A percentile compares a stretch with the other conserved stretches of the same genome.
phyloP scores from a whole-genome alignment of 2,797 vertebrate species.

The Dermochelys coriacea region DNA sequence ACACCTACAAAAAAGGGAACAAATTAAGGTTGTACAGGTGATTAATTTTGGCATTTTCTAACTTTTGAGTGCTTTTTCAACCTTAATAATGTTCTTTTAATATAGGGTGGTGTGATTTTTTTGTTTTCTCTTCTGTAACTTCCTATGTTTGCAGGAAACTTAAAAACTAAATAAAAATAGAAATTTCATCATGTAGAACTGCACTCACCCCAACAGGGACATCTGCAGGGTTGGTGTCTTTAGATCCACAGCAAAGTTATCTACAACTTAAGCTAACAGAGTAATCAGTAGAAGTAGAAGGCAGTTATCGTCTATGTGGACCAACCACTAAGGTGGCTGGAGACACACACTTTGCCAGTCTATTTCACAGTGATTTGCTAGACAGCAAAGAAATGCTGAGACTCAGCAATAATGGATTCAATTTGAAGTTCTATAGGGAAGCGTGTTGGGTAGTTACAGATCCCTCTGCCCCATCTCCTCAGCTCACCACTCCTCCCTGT shows the following conservation, averaged over 20 bases:
- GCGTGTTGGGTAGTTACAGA: background rate
- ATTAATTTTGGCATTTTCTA: background rate
- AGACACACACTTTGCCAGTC: background rate
- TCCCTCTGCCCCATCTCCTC: accelerated
- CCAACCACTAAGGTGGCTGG: background rate
- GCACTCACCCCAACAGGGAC: no score
- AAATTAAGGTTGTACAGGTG: background rate
- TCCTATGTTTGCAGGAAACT: no score
- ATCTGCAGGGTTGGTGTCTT: background rate
- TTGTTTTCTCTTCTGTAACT: no score
- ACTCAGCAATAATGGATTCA: background rate
- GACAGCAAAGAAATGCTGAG: background rate
- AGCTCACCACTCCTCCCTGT: background rate
- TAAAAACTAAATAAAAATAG: background rate
- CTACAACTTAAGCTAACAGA: background rate
- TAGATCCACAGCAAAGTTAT: background rate
- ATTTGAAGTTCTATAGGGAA: background rate
- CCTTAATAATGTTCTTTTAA: background rate
- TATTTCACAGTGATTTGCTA: background rate
- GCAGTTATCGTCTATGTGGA: background rate
- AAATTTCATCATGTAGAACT: background rate
- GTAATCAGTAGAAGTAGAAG: accelerated
- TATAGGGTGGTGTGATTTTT: background rate
- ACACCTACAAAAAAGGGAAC: background rate
- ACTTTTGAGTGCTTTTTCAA: background rate